phyloP scores from a whole-genome alignment of 2,797 vertebrate species.

The Vultur gryphus region DNA sequence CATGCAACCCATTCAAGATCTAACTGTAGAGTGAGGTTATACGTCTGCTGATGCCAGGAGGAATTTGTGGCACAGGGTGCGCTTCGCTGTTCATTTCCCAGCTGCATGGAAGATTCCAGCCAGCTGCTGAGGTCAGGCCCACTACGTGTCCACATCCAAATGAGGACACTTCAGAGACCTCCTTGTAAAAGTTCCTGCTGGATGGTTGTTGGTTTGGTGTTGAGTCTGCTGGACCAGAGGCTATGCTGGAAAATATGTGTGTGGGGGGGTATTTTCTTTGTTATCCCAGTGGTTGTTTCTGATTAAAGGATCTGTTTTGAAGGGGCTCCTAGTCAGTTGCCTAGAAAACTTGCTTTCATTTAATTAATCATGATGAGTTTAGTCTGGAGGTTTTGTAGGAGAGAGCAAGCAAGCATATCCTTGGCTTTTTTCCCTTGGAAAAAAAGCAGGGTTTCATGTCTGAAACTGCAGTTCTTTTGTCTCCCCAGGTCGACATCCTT shows the following conservation, averaged over 20 bases:
- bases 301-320: constrained; percentile 41
- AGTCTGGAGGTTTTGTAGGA: constrained; percentile 56
- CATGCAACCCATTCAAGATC: neutral
- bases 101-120: neutral
- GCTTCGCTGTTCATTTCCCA: fast-evolving
- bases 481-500: constrained; percentile 43
- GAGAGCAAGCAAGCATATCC: constrained; percentile 28
- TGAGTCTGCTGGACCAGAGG: constrained; percentile 2
- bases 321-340: constrained; percentile 47
- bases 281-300: constrained; percentile 24
- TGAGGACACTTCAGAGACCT: neutral
- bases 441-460: neutral
- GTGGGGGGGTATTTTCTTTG: neutral
- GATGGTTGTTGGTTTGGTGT: neutral
- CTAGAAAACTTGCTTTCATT: constrained; percentile 50
- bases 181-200: neutral
- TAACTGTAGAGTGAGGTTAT: neutral
- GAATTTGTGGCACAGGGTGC: neutral
- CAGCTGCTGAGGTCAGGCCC: neutral
- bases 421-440: constrained; percentile 19
- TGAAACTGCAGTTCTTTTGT: constrained; percentile 64
- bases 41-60: neutral
- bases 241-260: neutral
- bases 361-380: constrained; percentile 62
- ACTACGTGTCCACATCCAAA: neutral